phyloP scores from a whole-genome alignment of 2,888 invertebrate species.

The Drosophila nr. perissopoda region DNA sequence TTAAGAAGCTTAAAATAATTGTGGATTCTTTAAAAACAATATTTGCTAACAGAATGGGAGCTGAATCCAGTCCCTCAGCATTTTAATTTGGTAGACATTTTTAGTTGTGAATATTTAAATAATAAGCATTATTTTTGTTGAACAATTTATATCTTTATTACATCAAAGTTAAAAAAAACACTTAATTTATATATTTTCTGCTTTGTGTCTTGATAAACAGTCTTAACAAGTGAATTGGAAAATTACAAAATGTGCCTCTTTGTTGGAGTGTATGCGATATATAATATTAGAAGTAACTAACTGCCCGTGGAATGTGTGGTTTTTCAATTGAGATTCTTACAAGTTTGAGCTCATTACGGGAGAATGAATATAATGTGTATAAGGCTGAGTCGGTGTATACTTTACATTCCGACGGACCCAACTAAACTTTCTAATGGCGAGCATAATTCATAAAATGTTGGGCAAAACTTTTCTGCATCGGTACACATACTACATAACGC shows the following conservation, averaged over 20 bases:
- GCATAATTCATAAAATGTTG: not conserved
- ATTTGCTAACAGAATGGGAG: too few relatives aligned
- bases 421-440: not conserved
- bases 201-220: too few relatives aligned
- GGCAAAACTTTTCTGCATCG: not conserved
- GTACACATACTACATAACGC: not conserved
- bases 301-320: accelerated
- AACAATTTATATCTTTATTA: not conserved
- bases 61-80: not conserved
- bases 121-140: not conserved
- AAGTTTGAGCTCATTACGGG: not conserved
- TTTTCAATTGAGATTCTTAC: not conserved
- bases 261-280: not conserved
- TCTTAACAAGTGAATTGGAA: not conserved
- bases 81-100: not conserved
- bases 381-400: not conserved
- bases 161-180: not conserved
- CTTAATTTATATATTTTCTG: not conserved
- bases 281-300: not conserved
- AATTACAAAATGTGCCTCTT: not conserved
- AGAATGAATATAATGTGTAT: not conserved
- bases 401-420: not conserved
- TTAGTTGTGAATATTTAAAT: not conserved
- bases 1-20: not conserved
- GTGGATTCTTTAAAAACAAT: not conserved